Evolutionary conservation across 2,113 vertebrate species (phyloP), one percentile per base, ranked within the genome.

Genomic region (Pelecanoides urinatrix): DNA sequence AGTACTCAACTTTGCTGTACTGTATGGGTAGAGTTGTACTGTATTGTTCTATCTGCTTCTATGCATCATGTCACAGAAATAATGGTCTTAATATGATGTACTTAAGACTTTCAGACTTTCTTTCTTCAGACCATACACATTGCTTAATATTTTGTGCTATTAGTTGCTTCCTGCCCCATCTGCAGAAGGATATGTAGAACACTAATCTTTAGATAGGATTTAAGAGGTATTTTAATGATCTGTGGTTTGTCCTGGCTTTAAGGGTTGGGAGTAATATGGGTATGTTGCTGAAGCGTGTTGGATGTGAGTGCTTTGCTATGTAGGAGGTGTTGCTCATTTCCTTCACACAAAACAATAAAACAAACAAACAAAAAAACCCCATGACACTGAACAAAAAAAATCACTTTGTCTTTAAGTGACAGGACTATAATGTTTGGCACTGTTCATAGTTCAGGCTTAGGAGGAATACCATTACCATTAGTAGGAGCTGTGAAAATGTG

Each of bases 351-450:
- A 66, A 10, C 8, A 38, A 25, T 13, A 53, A 73, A 68, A 18
- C 14, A 49, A 70, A 65, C 4, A 59, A n/a, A 16, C 55, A n/a
- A 16, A 10, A 45, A 16, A 10, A 0, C 2, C 4, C 8, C 2
- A 0, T 19, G 55, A 40, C 7, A 38, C 17, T 34, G 34, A 86
- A 25, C 6, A 58, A 12, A 17, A 10, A 34, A 70, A 56, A 49
- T 49, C 0, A 34, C 53, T 92, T 83, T 81, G n/a, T 19, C 23
- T 75, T 82, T 55, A 65, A 53, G 20, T 66, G 32, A 16, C 23
- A 66, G 30, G 25, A 68, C 27, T 72, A 3, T 59, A 58, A 40
- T 1, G 0, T 65, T 85, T 86, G 58, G 10, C 34, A 21, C 7
- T 92, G 45, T 55, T 86, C 16, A 6, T 47, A 55, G 38, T 29